Percentiles rank a stretch among this genome's conserved stretches.
Conservation (phyloP, 2,888 invertebrate genomes). For the Hanleya hanleyi region DNA sequence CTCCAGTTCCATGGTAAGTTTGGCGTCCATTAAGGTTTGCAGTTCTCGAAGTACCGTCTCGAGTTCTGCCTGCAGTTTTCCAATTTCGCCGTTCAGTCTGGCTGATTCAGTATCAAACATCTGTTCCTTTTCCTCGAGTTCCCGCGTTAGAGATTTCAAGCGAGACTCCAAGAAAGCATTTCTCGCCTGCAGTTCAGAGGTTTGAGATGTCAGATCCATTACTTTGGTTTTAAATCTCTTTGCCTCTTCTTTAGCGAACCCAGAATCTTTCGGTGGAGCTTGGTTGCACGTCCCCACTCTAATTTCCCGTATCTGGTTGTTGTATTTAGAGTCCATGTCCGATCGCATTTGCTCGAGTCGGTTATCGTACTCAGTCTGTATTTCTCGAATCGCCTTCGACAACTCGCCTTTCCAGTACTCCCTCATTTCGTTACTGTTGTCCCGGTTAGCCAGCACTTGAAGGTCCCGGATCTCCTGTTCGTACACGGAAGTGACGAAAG, state of each 20-base stretch:
- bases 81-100: constrained; percentile 20
- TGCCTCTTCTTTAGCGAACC: constrained; percentile 72
- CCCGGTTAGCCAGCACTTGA: constrained; percentile 71
- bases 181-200: constrained; percentile 41
- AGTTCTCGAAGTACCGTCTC: constrained; percentile 43
- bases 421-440: constrained; percentile 74
- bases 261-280: constrained; percentile 71
- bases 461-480: constrained; percentile 73
- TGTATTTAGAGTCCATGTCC: constrained; percentile 74
- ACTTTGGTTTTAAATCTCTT: constrained; percentile 70
- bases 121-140: constrained; percentile 25
- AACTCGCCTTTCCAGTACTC: constrained; percentile 76
- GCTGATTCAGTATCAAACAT: constrained; percentile 29
- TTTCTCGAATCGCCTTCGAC: constrained; percentile 73
- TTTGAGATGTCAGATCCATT: constrained; percentile 30
- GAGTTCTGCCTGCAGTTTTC: constrained; percentile 37
- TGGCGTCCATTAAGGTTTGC: constrained; percentile 72
- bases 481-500: constrained; percentile 67
- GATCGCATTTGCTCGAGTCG: constrained; percentile 68
- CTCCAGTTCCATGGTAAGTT: constrained; percentile 76
- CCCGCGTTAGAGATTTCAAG: background rate
- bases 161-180: constrained; percentile 1
- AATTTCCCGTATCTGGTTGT: constrained; percentile 74
- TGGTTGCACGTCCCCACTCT: constrained; percentile 71
- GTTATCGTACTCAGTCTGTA: constrained; percentile 74